These are phyloP conservation scores for Drosophila bunnanda DNA, from an alignment of 2,888 invertebrate genomes.

Conservation along the genomic window DNA sequence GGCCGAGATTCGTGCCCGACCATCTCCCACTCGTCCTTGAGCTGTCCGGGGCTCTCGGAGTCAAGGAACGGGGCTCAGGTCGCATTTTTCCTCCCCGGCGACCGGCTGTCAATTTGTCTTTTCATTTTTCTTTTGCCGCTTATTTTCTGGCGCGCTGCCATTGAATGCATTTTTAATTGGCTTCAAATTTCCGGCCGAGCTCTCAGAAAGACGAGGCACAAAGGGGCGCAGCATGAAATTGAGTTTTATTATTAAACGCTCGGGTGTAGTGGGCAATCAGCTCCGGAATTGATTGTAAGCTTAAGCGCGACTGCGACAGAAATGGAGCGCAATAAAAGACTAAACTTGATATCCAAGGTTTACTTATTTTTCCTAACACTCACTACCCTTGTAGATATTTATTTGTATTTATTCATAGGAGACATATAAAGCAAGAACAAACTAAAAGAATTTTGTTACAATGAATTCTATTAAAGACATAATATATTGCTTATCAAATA, in stretches of 20 bases:
- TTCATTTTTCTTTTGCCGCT: constrained; percentile 44
- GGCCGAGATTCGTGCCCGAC: not conserved
- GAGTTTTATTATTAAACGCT: constrained; percentile 59
- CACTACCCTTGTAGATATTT: not conserved
- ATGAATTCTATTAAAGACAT: not conserved
- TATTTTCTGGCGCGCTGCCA: constrained; percentile 62
- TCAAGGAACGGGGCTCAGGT: constrained; percentile 8
- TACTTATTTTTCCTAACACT: not conserved
- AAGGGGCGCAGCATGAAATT: constrained; percentile 41
- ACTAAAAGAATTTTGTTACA: not conserved
- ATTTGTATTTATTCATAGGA: not conserved
- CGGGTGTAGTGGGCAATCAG: constrained; percentile 32
- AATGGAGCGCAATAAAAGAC: constrained; percentile 7
- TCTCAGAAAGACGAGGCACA: constrained; percentile 38
- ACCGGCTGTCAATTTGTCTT: constrained; percentile 65
- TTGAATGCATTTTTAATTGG: constrained; percentile 73
- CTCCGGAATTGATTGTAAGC: constrained; percentile 32
- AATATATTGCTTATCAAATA: not conserved
- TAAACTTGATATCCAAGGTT: constrained; percentile 6
- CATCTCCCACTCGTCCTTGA: constrained; percentile 19
- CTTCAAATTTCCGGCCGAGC: constrained; percentile 62
- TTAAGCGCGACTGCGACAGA: constrained; percentile 10
- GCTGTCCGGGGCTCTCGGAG: constrained; percentile 9
- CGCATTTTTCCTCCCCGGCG: constrained; percentile 29
- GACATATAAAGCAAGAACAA: too few relatives aligned